Evolutionary conservation across 2,113 vertebrate species (phyloP).

Genomic region (Raphicerus campestris): DNA sequence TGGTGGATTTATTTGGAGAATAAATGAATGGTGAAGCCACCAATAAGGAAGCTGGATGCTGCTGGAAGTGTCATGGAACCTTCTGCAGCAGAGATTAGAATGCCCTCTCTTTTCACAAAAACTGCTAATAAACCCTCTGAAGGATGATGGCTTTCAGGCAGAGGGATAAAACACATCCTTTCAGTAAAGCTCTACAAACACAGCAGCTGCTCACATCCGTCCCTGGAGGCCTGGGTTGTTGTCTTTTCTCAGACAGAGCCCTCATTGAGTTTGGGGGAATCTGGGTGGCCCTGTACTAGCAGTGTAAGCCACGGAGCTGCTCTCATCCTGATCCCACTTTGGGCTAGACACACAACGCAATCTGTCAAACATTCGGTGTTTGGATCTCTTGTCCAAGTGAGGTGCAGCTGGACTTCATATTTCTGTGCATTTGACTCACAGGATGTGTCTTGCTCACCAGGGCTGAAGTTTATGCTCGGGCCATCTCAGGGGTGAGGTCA

Average conservation of each 20-base stretch:
- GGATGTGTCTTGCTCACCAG: not conserved
- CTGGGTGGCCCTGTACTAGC: not conserved
- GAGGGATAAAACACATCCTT: not conserved
- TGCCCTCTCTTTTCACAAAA: not conserved
- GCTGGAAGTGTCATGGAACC: not conserved
- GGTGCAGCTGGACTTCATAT: not conserved
- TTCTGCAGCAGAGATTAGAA: not conserved
- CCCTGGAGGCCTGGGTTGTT: not conserved
- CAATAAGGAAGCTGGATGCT: not conserved
- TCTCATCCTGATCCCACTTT: not conserved
- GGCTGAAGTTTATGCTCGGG: not conserved
- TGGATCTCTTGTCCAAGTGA: not conserved
- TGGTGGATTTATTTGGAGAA: not conserved
- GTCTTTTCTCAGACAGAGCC: slow-evolving; percentile 19
- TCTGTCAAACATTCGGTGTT: not conserved
- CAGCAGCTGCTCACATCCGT: slow-evolving; percentile 40
- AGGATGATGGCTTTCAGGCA: not conserved
- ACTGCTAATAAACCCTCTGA: not conserved
- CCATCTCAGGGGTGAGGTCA: slow-evolving; percentile 47
- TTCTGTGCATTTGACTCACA: not conserved
- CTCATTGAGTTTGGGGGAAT: not conserved
- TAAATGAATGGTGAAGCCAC: not conserved
- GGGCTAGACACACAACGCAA: not conserved
- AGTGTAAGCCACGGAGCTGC: fast-evolving
- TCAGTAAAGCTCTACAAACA: not conserved